phyloP scores from a whole-genome alignment of 2,888 invertebrate species.

The Sinelater perroti region DNA sequence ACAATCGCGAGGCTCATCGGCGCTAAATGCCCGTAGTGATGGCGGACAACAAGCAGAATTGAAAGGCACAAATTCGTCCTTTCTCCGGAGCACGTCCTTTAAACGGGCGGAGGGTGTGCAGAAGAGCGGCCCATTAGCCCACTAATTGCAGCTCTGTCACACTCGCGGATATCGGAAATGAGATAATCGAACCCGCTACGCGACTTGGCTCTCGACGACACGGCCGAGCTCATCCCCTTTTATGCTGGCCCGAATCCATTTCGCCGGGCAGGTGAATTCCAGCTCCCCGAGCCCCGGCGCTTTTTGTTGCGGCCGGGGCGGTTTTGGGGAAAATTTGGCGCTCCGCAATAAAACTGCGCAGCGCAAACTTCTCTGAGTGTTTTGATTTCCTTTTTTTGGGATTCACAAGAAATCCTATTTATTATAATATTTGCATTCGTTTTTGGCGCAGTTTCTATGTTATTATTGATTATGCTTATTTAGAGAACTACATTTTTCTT shows the following conservation, averaged over 20 bases:
- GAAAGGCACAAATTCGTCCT: constrained; percentile 44
- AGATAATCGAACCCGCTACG: constrained; percentile 57
- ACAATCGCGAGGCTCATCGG: constrained; percentile 35
- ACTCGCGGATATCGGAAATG: constrained; percentile 57
- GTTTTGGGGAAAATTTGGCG: too few relatives aligned
- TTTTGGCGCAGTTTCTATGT: too few relatives aligned
- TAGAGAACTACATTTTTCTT: too few relatives aligned
- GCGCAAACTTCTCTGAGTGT: too few relatives aligned
- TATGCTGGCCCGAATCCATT: constrained; percentile 31
- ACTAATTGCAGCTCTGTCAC: constrained; percentile 58
- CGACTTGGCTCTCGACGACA: constrained; percentile 47
- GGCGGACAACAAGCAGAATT: constrained; percentile 40
- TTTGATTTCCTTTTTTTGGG: too few relatives aligned
- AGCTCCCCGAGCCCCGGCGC: too few relatives aligned
- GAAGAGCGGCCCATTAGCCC: constrained; percentile 55
- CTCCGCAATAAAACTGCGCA: too few relatives aligned
- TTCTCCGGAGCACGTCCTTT: constrained; percentile 46
- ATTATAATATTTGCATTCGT: too few relatives aligned
- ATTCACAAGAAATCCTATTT: too few relatives aligned
- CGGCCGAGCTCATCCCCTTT: constrained; percentile 34
- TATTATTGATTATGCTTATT: too few relatives aligned
- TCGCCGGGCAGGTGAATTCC: constrained; percentile 24
- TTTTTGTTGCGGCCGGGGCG: too few relatives aligned
- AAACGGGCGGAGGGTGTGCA: constrained; percentile 48
- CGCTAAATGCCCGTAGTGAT: constrained; percentile 39